Evolutionary conservation across 2,113 vertebrate genomes (phyloP).

Genomic region (Climacteris rufus): DNA sequence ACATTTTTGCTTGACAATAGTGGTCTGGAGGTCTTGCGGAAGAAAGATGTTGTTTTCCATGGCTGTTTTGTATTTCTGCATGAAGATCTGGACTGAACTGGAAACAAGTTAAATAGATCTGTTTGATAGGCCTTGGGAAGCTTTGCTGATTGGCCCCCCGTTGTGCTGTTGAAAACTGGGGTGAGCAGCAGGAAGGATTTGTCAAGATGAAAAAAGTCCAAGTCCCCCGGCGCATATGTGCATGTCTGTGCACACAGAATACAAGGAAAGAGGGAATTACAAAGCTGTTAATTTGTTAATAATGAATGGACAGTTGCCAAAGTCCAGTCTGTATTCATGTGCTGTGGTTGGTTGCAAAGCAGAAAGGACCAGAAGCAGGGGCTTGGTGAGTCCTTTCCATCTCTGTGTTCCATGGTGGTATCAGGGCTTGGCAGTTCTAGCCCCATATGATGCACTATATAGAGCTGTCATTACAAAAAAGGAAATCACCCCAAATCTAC

Average conservation of each 20-base stretch:
- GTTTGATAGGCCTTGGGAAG: neutral
- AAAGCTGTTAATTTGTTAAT: constrained; percentile 10
- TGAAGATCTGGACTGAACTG: neutral
- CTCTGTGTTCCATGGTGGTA: neutral
- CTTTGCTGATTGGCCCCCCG: neutral
- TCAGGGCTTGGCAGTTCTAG: neutral
- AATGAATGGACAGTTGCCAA: neutral
- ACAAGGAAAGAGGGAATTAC: neutral
- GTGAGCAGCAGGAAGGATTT: neutral
- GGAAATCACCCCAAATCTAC: neutral
- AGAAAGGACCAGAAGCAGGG: neutral
- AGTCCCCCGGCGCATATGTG: neutral
- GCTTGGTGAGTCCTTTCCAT: neutral
- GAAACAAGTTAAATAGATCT: neutral
- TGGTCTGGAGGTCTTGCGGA: neutral
- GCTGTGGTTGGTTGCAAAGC: neutral
- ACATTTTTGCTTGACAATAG: constrained; percentile 6
- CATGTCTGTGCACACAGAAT: neutral
- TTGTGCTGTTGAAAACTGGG: constrained; percentile 15
- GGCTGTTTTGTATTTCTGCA: constrained; percentile 38
- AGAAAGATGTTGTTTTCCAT: neutral
- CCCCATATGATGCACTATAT: neutral
- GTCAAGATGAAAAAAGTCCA: neutral
- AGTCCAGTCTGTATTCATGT: neutral
- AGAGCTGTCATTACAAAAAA: neutral